A percentile compares a stretch with the other conserved stretches of the same genome.
phyloP scores from a whole-genome alignment of 1,140 invertebrate genomes.

The Lethrus apterus region DNA sequence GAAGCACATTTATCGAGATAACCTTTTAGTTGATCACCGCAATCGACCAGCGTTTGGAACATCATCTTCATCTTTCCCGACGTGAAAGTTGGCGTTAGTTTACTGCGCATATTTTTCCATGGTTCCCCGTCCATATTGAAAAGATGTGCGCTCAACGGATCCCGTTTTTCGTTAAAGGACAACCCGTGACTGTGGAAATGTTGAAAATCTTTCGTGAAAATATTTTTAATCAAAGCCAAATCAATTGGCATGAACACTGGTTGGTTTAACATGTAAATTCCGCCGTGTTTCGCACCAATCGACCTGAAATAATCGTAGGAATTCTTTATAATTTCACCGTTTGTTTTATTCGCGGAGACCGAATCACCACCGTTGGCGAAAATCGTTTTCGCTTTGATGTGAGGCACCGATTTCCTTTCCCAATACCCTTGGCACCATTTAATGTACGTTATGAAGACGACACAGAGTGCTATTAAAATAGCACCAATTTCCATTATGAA shows the following conservation, averaged over 20 bases:
- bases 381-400: slow-evolving; percentile 32
- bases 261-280: slow-evolving; percentile 44
- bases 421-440: slow-evolving; percentile 33
- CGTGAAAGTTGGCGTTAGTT: slow-evolving; percentile 45
- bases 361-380: slow-evolving; percentile 35
- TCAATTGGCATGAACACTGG: slow-evolving; percentile 47
- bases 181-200: slow-evolving; percentile 46
- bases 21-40: slow-evolving; percentile 2
- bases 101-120: slow-evolving; percentile 43
- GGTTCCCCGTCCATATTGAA: slow-evolving; percentile 40
- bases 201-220: slow-evolving; percentile 47
- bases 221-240: slow-evolving; percentile 51
- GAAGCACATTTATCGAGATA: slow-evolving; percentile 1
- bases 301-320: slow-evolving; percentile 24
- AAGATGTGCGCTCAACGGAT: slow-evolving; percentile 44
- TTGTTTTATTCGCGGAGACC: slow-evolving; percentile 25
- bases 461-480: too few relatives aligned
- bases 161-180: slow-evolving; percentile 41
- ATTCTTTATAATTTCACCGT: slow-evolving; percentile 30
- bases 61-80: slow-evolving; percentile 45
- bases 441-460: neutral
- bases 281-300: slow-evolving; percentile 32
- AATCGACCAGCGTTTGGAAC: slow-evolving; percentile 27
- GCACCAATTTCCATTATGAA: too few relatives aligned
- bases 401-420: slow-evolving; percentile 39